These are phyloP conservation scores for Cremastinae sp. DNA, from an alignment of 2,888 invertebrate genomes.

Conservation along the genomic window DNA sequence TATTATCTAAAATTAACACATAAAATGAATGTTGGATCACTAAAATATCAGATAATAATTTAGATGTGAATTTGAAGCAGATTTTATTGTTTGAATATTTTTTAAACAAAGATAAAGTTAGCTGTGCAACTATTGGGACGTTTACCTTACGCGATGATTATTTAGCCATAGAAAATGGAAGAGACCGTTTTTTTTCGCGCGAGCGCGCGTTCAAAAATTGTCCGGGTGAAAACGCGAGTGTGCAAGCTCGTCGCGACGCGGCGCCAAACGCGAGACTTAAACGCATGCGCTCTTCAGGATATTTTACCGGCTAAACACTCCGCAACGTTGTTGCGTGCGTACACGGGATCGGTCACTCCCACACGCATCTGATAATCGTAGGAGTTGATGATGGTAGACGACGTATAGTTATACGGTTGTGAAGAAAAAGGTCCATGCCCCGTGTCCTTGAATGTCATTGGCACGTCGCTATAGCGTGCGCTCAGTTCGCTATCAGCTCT, in stretches of 20 bases:
- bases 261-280: background rate
- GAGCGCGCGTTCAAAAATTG: no score
- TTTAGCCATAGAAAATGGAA: no score
- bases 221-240: background rate
- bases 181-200: no score
- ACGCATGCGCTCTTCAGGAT: constrained; percentile 41
- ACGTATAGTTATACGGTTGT: background rate
- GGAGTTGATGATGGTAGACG: background rate
- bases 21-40: no score
- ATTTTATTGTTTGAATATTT: no score
- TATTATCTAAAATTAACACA: no score
- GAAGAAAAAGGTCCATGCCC: constrained; percentile 61
- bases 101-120: no score
- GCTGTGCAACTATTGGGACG: no score
- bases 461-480: constrained; percentile 65
- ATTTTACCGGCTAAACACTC: background rate
- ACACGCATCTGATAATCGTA: background rate
- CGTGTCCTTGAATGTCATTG: constrained; percentile 76
- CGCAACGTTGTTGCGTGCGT: no score
- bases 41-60: no score
- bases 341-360: background rate
- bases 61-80: no score
- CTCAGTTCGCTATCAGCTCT: constrained; percentile 70
- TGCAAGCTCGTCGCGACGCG: background rate
- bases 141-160: no score